Evolutionary conservation across 1,140 invertebrate genomes (phyloP).

Genomic region (Heliconius melpomene): DNA sequence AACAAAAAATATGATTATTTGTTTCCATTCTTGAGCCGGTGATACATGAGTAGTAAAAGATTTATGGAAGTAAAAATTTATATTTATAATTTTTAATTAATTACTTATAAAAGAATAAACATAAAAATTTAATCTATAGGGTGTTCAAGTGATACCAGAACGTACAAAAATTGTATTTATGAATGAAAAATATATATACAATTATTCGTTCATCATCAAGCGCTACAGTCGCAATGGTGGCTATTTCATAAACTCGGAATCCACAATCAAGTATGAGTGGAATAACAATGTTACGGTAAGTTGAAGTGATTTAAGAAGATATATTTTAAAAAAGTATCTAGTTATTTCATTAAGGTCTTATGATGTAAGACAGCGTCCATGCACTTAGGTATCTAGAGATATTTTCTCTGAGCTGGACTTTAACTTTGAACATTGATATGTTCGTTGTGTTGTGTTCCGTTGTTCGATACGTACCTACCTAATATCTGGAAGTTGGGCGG

Average conservation of each 20-base stretch:
- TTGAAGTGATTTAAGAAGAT: neutral
- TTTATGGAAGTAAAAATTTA: neutral
- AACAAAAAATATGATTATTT: no score
- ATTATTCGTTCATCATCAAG: conserved; percentile 30
- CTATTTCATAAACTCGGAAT: conserved; percentile 41
- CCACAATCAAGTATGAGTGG: conserved; percentile 35
- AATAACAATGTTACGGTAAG: conserved; percentile 53
- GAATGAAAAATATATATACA: conserved; percentile 45
- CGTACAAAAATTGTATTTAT: conserved; percentile 32
- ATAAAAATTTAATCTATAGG: conserved; percentile 29
- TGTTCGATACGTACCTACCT: no score
- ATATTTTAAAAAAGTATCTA: neutral
- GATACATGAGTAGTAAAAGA: no score
- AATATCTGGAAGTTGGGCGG: no score
- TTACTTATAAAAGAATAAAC: neutral
- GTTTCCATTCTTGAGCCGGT: no score
- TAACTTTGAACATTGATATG: no score
- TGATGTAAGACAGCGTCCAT: no score
- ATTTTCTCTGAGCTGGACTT: no score
- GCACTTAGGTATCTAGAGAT: no score
- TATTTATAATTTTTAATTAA: neutral
- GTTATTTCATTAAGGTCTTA: no score
- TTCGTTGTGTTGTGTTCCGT: no score
- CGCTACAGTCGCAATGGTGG: conserved; percentile 41
- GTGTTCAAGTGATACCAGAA: conserved; percentile 43